phyloP scores from a whole-genome alignment of 1,140 invertebrate genomes.

The Pseudomyrmex concolor region DNA sequence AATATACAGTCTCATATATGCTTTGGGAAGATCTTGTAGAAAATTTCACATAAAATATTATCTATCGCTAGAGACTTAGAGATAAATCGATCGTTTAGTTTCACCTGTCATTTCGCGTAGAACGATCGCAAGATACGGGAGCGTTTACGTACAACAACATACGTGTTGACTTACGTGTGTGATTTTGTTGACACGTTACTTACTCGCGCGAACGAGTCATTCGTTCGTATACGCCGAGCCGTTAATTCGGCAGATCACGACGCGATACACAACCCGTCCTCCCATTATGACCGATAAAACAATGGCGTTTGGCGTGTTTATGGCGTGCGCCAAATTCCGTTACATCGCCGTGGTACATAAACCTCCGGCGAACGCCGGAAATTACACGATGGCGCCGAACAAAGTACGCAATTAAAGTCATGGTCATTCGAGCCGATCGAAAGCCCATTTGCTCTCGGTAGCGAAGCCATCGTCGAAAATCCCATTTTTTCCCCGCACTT shows the following conservation, averaged over 20 bases:
- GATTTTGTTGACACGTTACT: conserved; percentile 16
- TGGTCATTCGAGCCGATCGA: conserved; percentile 72
- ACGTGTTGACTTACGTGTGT: no score
- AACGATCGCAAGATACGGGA: background rate
- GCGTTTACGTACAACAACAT: conserved; percentile 2
- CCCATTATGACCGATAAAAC: conserved; percentile 60
- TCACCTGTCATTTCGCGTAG: background rate
- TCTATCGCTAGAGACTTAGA: background rate
- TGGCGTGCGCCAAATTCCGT: conserved; percentile 62
- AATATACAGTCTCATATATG: no score
- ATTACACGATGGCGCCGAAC: conserved; percentile 57
- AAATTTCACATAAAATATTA: background rate
- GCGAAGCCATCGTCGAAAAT: conserved; percentile 68
- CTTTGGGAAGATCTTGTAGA: no score
- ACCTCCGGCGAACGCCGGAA: conserved; percentile 57
- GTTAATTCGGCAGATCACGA: conserved; percentile 54
- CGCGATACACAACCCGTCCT: conserved; percentile 19
- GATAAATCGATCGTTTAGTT: conserved; percentile 1
- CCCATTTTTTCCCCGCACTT: conserved; percentile 64
- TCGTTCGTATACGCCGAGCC: conserved; percentile 28
- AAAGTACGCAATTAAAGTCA: conserved; percentile 68
- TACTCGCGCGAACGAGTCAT: conserved; percentile 22
- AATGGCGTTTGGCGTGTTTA: conserved; percentile 55
- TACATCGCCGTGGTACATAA: conserved; percentile 66
- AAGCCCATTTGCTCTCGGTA: conserved; percentile 68